Conservation (phyloP, 1,140 invertebrate genomes). For the Listronotus bonariensis region DNA sequence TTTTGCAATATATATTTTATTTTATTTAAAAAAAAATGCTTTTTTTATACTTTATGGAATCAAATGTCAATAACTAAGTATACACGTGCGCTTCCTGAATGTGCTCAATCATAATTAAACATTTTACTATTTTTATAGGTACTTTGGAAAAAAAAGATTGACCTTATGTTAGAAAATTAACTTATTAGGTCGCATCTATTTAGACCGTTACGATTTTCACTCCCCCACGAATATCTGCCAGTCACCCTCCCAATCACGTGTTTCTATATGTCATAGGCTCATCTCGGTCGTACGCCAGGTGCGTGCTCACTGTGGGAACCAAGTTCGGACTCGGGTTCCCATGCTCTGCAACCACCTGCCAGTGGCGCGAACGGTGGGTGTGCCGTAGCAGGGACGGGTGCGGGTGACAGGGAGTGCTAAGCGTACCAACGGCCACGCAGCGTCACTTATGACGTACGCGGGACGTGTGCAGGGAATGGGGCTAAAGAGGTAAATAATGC, state of each 20-base stretch:
- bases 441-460: constrained; percentile 21
- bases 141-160: too few species aligned
- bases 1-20: too few species aligned
- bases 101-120: too few species aligned
- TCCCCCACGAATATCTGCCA: constrained; percentile 20
- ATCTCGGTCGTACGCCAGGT: constrained; percentile 38
- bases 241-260: constrained; percentile 27
- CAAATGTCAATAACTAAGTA: too few species aligned
- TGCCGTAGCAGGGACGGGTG: not conserved
- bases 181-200: not conserved
- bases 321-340: constrained; percentile 29
- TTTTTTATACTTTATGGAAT: too few species aligned
- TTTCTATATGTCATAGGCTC: constrained; percentile 17
- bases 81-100: not conserved
- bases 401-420: not conserved
- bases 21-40: too few species aligned
- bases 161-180: not conserved
- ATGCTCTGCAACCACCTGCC: constrained; percentile 34
- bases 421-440: not conserved
- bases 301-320: constrained; percentile 39
- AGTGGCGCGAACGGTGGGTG: constrained; percentile 7
- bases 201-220: not conserved
- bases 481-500: not conserved
- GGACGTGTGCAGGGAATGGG: constrained; percentile 21
- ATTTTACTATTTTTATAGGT: too few species aligned